phyloP scores from a whole-genome alignment of 1,140 invertebrate species.

The Mercenaria mercenaria region DNA sequence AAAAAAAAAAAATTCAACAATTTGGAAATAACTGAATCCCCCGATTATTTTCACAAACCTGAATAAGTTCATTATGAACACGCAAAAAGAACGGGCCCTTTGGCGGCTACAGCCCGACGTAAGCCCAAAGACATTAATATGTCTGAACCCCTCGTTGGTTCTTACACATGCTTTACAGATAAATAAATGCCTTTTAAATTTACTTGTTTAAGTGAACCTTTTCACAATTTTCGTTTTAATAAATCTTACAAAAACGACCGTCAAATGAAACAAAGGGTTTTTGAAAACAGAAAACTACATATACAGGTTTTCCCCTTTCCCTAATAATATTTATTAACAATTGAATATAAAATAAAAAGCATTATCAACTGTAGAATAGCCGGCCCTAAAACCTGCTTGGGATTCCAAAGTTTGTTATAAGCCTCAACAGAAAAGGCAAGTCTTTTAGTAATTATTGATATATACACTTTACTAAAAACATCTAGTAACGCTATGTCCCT shows the following conservation, averaged over 20 bases:
- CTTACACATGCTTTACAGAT: conserved; percentile 48
- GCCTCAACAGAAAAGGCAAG: conserved; percentile 40
- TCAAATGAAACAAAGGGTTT: conserved; percentile 58
- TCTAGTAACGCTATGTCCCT: conserved; percentile 29
- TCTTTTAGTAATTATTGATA: conserved; percentile 16
- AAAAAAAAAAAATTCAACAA: conserved; percentile 33
- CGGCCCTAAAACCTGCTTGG: conserved; percentile 43
- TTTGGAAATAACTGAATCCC: conserved; percentile 31
- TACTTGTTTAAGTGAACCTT: conserved; percentile 15
- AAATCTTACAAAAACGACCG: conserved; percentile 23
- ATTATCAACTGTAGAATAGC: conserved; percentile 46
- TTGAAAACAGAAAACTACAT: conserved; percentile 35
- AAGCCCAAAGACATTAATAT: conserved; percentile 42
- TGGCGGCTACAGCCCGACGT: conserved; percentile 32
- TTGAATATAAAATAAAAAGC: conserved; percentile 52
- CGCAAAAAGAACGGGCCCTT: conserved; percentile 45
- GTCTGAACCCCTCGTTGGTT: conserved; percentile 7
- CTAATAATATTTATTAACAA: conserved; percentile 38
- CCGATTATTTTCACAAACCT: conserved; percentile 7
- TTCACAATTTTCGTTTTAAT: conserved; percentile 14
- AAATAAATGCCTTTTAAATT: conserved; percentile 45
- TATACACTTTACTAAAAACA: too few species aligned
- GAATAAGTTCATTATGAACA: conserved; percentile 55
- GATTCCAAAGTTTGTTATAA: conserved; percentile 24
- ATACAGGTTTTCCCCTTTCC: conserved; percentile 34